Percentiles rank a stretch among this genome's conserved stretches.
Evolutionary conservation across 1,140 invertebrate species (phyloP).

Genomic region (Cherax quadricarinatus): DNA sequence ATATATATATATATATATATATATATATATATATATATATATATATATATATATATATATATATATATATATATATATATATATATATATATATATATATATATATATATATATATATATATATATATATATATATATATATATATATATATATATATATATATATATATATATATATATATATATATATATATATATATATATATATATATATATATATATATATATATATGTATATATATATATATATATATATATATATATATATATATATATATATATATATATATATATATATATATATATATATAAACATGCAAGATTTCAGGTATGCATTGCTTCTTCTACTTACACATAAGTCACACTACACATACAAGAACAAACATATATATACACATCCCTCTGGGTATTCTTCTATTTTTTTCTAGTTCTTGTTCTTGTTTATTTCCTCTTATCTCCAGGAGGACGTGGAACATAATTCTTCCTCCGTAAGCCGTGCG

Average conservation of each 20-base stretch:
- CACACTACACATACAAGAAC: too few relatives aligned
- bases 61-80: constrained; percentile 25
- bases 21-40: constrained; percentile 24
- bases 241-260: constrained; percentile 13
- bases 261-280: constrained; percentile 13
- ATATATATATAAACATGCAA: too few relatives aligned
- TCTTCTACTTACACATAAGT: too few relatives aligned
- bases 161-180: constrained; percentile 13
- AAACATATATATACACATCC: too few relatives aligned
- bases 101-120: constrained; percentile 17
- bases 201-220: constrained; percentile 13
- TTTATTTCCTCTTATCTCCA: too few relatives aligned
- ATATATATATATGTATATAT: constrained; percentile 13
- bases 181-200: constrained; percentile 13
- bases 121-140: constrained; percentile 13
- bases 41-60: constrained; percentile 38
- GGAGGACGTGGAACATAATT: too few relatives aligned
- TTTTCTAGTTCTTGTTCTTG: too few relatives aligned
- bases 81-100: constrained; percentile 34
- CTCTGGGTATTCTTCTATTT: too few relatives aligned
- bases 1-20: too few relatives aligned
- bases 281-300: constrained; percentile 13
- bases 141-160: constrained; percentile 13
- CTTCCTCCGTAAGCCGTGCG: too few relatives aligned
- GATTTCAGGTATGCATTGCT: too few relatives aligned